Base-by-base conservation (phyloP, 2,113 vertebrate genomes). In the Sinocyclocheilus grahami region DNA sequence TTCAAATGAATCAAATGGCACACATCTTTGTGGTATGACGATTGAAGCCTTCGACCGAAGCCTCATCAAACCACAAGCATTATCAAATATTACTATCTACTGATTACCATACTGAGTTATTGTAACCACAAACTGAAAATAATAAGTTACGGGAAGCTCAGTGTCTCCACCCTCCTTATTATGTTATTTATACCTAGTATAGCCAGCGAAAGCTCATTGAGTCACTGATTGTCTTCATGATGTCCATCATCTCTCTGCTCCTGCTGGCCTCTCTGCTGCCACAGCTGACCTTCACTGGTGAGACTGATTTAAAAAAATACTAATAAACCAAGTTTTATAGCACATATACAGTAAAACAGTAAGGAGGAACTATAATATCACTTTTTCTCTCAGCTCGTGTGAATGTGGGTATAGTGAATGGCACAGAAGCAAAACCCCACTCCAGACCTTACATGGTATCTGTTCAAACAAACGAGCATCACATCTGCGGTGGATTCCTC, bases 371-470 rank as follows among this genome's bases (percentile, higher is more conserved):
- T 7, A 55, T 20, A 53, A 53, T 53, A 53, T 7, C 16, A 0
- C 46, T 53, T 88, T 30, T 79, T 2, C 76, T n/a, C 87, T 88
- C 88, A 86, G 82, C 69, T 79, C 77, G 37, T 69, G 48, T 55
- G 7, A 20, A 76, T 58, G 62, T 82, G 48, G 30, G 71, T 5
- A 62, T 76, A 39, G 37, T 90, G 67, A 83, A 87, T 18, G 82
- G 87, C 78, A 71, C 0, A 0, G 86, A 86, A 20, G 78, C 60
- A n/a, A 37, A 3, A 55, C 84, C 60, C 1, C 86, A 89, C 71
- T 86, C 89, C 76, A 88, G 71, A 55, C 86, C 89, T 14, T 89
- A 89, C 82, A 88, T 88, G 86, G 89, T 82, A 33, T 89, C 89
- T 46, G 0, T 88, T 14, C 85, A 86, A 42, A 0, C 1, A 0